These are phyloP conservation scores for Pelecanoides urinatrix DNA, from an alignment of 2,113 vertebrate species.

Conservation along the genomic window DNA sequence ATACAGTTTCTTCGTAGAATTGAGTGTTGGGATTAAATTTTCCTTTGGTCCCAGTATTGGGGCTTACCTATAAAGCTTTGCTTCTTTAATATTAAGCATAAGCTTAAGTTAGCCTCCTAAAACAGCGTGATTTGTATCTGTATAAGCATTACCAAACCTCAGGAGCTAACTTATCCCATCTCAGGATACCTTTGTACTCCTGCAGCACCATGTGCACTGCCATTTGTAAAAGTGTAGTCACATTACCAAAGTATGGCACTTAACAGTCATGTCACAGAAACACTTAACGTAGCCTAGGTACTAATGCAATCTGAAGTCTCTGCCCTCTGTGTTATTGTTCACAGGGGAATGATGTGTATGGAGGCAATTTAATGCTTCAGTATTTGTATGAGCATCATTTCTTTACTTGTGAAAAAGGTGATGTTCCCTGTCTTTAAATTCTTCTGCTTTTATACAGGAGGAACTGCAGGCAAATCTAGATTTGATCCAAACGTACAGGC, in stretches of 20 bases:
- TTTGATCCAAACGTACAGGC: slow-evolving; percentile 91
- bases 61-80: neutral
- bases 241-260: neutral
- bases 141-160: neutral
- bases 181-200: neutral
- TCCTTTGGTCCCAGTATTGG: neutral
- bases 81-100: neutral
- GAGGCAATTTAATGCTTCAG: neutral
- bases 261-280: neutral
- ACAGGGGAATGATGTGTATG: neutral
- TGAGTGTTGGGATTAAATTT: neutral
- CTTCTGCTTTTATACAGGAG: slow-evolving; percentile 75
- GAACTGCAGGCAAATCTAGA: slow-evolving; percentile 91
- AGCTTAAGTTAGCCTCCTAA: neutral
- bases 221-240: neutral
- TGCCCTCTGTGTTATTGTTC: neutral
- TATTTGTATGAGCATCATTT: neutral
- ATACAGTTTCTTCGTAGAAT: neutral
- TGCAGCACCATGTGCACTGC: neutral
- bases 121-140: neutral
- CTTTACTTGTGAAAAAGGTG: neutral
- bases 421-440: neutral
- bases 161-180: neutral
- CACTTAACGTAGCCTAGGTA: neutral
- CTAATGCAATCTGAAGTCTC: accelerated